phyloP scores from a whole-genome alignment of 2,113 vertebrate species.

The Sinosuthora webbiana region DNA sequence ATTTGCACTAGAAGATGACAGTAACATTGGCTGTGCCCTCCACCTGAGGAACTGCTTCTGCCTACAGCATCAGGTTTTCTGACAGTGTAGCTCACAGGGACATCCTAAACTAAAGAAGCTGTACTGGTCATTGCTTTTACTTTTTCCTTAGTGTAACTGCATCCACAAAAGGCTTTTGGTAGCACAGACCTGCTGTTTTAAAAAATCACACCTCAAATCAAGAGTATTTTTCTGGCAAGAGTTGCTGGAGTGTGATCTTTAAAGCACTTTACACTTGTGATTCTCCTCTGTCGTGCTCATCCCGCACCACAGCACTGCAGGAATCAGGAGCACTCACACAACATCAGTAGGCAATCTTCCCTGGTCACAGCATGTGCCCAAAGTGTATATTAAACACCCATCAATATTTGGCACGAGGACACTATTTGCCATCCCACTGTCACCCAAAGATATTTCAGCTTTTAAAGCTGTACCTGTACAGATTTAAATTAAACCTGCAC shows the following conservation, averaged over 20 bases:
- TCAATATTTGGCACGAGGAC: conserved; percentile 16
- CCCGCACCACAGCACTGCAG: background rate
- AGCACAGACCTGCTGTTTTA: background rate
- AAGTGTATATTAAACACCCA: conserved; percentile 37
- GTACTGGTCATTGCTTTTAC: background rate
- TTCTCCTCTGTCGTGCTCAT: conserved; percentile 35
- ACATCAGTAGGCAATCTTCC: conserved; percentile 38
- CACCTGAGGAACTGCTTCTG: background rate
- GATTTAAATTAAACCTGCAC: background rate
- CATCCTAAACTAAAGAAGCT: background rate
- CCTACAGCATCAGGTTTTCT: background rate
- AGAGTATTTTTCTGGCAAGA: conserved; percentile 49
- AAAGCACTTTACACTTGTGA: conserved; percentile 67
- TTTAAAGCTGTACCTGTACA: background rate
- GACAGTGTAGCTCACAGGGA: background rate
- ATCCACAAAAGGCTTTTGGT: conserved; percentile 9
- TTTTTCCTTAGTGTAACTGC: background rate
- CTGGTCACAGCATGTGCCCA: conserved; percentile 17
- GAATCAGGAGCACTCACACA: conserved; percentile 30
- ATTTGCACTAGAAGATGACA: background rate
- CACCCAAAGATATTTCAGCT: background rate
- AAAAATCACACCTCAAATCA: conserved; percentile 48
- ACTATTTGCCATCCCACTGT: background rate
- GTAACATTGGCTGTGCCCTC: background rate
- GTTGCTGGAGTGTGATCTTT: conserved; percentile 53